Base-by-base conservation (phyloP, 1,140 invertebrate genomes). In the Habropoda laboriosa region DNA sequence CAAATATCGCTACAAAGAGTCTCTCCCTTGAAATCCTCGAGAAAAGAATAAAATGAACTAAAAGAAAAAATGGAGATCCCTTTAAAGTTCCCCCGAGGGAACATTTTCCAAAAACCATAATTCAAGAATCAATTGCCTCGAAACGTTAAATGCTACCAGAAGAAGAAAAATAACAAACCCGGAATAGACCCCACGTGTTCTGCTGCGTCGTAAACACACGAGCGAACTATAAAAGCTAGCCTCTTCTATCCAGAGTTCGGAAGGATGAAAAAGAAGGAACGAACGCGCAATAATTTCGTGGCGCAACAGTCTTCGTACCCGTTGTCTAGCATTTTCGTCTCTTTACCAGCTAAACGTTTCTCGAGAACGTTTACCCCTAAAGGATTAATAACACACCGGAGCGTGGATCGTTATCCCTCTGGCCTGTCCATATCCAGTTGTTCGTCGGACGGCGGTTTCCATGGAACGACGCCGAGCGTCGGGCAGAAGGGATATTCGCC, bases 371-470 rank as follows among this genome's bases (percentile, higher is more conserved):
- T 77, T 58, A 40, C 51, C 40, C 30, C n/a, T 16, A 38, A 68
- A 47, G 63, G 30, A 77, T 68, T 77, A 77, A 77, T 77, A 77
- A 77, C 74, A 77, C 51, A 18, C 12, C 63, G 40, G 18, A 27
- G 63, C 38, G 38, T 21, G 57, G 45, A 18, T 51, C 32, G 27
- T 76, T 76, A 76, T 73, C n/a, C 40, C 55, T 24, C n/a, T 47
- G 40, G 10, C 30, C n/a, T 27, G 51, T 47, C 53, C 32, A 45
- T 67, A 57, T 68, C 57, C 55, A 61, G 27, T 13, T n/a, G 24
- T 73, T 47, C 30, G 49, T 45, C 40, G 24, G 35, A n/a, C 24
- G n/a, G 18, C 42, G 4, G 24, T 10, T 47, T 24, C n/a, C 5
- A 30, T 21, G 18, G 38, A 53, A 66, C 18, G 35, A 5, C 16